phyloP scores from a whole-genome alignment of 2,888 invertebrate genomes.

The Philereme vetulata region DNA sequence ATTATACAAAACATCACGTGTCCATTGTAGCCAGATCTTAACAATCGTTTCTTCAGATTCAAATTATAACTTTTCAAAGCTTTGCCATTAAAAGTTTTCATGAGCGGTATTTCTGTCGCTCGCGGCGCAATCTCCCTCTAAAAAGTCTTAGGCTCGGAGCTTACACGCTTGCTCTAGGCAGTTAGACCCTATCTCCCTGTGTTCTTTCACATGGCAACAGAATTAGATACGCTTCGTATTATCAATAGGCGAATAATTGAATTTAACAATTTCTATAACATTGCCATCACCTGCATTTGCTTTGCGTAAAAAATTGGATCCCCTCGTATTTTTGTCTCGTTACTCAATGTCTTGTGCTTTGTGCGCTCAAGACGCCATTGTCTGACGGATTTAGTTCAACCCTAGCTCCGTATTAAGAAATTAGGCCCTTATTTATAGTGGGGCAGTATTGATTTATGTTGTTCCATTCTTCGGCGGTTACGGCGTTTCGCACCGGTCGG shows the following conservation, averaged over 20 bases:
- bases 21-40: conserved; percentile 28
- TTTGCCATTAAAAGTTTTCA: conserved; percentile 41
- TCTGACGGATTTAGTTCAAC: conserved; percentile 53
- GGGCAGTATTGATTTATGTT: conserved; percentile 67
- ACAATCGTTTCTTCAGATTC: conserved; percentile 35
- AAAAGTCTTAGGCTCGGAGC: conserved; percentile 1
- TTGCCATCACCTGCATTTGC: conserved; percentile 73
- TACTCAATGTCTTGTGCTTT: conserved; percentile 76
- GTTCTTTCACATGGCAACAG: conserved; percentile 55
- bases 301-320: conserved; percentile 63
- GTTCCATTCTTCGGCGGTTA: conserved; percentile 51
- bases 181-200: conserved; percentile 34
- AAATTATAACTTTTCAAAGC: conserved; percentile 37
- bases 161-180: conserved; percentile 21
- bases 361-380: conserved; percentile 62
- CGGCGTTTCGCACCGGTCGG: conserved; percentile 45
- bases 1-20: background rate
- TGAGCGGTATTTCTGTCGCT: conserved; percentile 33
- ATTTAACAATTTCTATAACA: conserved; percentile 70
- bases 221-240: conserved; percentile 65
- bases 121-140: conserved; percentile 22
- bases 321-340: conserved; percentile 74
- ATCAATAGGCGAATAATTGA: conserved; percentile 77
- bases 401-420: conserved; percentile 61
- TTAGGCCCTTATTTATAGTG: conserved; percentile 71